Evolutionary conservation across 2,888 invertebrate genomes (phyloP).

Genomic region (Diploptera punctata): DNA sequence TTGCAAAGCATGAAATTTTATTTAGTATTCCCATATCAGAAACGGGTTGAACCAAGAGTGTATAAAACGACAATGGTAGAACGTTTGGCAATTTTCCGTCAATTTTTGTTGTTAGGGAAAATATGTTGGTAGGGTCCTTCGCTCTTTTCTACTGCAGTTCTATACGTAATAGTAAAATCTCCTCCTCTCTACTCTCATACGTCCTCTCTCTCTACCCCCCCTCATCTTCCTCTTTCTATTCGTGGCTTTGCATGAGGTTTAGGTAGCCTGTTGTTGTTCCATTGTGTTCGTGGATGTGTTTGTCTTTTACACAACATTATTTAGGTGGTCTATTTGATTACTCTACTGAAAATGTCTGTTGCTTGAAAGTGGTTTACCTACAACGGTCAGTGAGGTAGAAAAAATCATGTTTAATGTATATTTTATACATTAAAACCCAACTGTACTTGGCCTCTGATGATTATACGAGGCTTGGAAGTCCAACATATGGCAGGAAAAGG

Average conservation of each 20-base stretch:
- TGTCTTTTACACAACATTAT: constrained; percentile 25
- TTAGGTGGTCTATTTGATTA: constrained; percentile 29
- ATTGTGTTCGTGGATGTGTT: constrained; percentile 29
- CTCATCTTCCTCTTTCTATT: too few relatives aligned
- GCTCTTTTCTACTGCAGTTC: constrained; percentile 7
- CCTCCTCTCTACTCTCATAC: too few relatives aligned
- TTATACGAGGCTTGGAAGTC: constrained; percentile 18
- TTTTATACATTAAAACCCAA: constrained; percentile 19
- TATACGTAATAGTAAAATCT: too few relatives aligned
- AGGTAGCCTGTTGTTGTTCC: constrained; percentile 22
- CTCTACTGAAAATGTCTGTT: constrained; percentile 23
- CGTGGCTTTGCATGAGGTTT: constrained; percentile 13
- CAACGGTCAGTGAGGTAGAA: not conserved
- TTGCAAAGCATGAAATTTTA: too few relatives aligned
- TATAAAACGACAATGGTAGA: too few relatives aligned
- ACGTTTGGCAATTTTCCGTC: too few relatives aligned
- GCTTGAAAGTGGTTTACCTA: constrained; percentile 22
- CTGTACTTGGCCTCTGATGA: constrained; percentile 23
- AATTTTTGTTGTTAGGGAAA: too few relatives aligned
- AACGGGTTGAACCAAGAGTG: too few relatives aligned
- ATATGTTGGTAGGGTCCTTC: not conserved
- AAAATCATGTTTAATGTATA: constrained; percentile 27
- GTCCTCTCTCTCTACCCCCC: too few relatives aligned
- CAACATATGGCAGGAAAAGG: not conserved
- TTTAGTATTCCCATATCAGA: too few relatives aligned